These are phyloP conservation scores for Rallus limicola DNA, from an alignment of 2,113 vertebrate species.

Conservation along the genomic window DNA sequence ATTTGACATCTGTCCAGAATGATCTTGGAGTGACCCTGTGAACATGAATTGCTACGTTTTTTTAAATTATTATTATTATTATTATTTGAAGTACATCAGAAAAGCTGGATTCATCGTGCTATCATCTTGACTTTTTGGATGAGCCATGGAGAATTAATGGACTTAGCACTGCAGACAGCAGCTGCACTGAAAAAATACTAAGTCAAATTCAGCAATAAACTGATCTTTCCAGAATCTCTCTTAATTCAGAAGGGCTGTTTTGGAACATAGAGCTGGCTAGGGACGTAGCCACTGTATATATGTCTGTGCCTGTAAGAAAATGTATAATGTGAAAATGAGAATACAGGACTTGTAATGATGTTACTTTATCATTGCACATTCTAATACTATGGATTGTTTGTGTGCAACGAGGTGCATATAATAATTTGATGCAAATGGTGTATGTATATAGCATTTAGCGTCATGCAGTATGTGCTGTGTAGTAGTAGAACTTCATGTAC, in stretches of 20 bases:
- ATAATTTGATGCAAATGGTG: fast-evolving
- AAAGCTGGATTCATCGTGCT: constrained; percentile 38
- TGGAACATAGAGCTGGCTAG: constrained; percentile 10
- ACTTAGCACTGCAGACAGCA: not conserved
- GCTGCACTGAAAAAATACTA: not conserved
- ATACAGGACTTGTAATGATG: not conserved
- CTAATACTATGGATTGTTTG: not conserved
- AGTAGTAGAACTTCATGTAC: not conserved
- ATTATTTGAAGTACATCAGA: not conserved
- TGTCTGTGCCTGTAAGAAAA: constrained; percentile 41
- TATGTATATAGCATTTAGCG: not conserved
- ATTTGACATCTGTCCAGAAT: not conserved
- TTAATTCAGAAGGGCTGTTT: constrained; percentile 40
- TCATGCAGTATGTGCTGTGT: not conserved
- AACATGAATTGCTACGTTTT: constrained; percentile 1
- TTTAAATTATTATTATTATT: not conserved
- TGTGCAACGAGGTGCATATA: not conserved
- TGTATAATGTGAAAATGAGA: constrained; percentile 26
- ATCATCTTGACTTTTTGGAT: not conserved
- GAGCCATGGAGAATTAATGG: not conserved
- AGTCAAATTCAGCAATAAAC: not conserved
- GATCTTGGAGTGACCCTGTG: not conserved
- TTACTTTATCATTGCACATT: not conserved
- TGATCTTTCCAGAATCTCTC: not conserved
- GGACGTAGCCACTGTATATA: constrained; percentile 42